These are phyloP conservation scores for Polylopha cassiicola DNA, from an alignment of 2,888 invertebrate species.

Conservation along the genomic window DNA sequence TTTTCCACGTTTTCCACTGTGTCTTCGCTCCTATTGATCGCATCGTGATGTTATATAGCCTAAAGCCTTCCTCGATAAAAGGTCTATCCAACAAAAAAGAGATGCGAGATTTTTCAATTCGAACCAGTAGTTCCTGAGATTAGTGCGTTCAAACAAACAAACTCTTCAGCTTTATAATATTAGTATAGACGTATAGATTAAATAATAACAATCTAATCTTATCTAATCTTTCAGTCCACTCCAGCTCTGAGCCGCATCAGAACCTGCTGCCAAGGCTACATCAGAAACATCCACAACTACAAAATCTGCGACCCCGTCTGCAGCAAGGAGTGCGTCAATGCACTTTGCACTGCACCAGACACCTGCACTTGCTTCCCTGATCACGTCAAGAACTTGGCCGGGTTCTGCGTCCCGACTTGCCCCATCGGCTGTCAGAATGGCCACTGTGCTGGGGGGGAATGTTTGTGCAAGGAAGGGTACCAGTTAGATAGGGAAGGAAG, in stretches of 20 bases:
- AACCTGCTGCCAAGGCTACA: conserved; percentile 84
- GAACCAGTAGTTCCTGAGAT: too few relatives aligned
- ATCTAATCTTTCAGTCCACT: conserved; percentile 69
- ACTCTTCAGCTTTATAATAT: too few relatives aligned
- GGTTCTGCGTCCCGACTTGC: conserved; percentile 80
- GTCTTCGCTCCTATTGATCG: too few relatives aligned
- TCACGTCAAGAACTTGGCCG: conserved; percentile 72
- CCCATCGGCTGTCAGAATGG: conserved; percentile 83
- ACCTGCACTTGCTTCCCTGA: conserved; percentile 80
- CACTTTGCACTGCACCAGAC: conserved; percentile 79
- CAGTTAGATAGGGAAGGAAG: conserved; percentile 73
- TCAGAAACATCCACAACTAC: conserved; percentile 74
- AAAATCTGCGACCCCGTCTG: conserved; percentile 80
- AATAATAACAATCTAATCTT: too few relatives aligned
- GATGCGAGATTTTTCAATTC: too few relatives aligned
- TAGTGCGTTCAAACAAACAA: too few relatives aligned
- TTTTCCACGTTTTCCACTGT: too few relatives aligned
- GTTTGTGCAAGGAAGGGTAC: conserved; percentile 80
- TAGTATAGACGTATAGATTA: too few relatives aligned
- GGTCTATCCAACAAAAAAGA: too few relatives aligned
- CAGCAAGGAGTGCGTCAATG: conserved; percentile 78
- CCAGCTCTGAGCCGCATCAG: conserved; percentile 80
- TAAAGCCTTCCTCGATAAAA: too few relatives aligned
- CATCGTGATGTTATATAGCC: too few relatives aligned
- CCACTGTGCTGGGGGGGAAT: conserved; percentile 77